Evolutionary conservation across 2,797 vertebrate genomes (phyloP).

Genomic region (Mus spretus): DNA sequence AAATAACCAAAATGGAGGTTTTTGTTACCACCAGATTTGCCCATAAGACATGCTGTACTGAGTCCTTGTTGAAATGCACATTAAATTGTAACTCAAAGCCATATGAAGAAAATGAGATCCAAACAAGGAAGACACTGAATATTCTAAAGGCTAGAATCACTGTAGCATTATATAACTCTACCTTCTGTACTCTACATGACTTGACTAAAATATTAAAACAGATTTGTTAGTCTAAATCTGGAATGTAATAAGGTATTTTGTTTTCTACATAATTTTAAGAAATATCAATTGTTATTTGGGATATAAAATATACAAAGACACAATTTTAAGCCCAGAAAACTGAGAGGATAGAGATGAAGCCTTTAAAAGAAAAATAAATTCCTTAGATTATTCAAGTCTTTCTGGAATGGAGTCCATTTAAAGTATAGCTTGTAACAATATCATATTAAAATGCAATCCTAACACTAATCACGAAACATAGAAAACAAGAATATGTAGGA

Average conservation of each 20-base stretch:
- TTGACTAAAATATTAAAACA: not conserved
- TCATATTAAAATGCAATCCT: constrained; percentile 19
- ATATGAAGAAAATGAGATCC: not conserved
- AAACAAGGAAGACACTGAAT: not conserved
- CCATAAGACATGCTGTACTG: not conserved
- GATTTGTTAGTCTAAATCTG: not conserved
- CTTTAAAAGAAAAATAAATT: not conserved
- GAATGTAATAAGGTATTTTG: not conserved
- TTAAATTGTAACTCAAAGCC: not conserved
- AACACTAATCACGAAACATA: not conserved
- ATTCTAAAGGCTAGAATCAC: not conserved
- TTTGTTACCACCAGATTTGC: not conserved
- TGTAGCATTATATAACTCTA: not conserved
- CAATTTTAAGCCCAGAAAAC: not conserved
- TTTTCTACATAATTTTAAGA: not conserved
- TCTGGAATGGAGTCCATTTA: not conserved
- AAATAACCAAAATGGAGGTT: not conserved
- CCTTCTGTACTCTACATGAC: not conserved
- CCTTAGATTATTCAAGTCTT: not conserved
- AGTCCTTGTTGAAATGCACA: not conserved
- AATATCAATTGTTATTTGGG: not conserved
- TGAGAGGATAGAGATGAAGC: not conserved
- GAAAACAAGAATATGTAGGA: not conserved
- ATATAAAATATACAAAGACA: not conserved
- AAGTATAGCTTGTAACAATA: not conserved